Percentiles rank a stretch among this genome's conserved stretches.
Conservation (phyloP, 2,888 invertebrate genomes). For the Trachelus iudaicus region DNA sequence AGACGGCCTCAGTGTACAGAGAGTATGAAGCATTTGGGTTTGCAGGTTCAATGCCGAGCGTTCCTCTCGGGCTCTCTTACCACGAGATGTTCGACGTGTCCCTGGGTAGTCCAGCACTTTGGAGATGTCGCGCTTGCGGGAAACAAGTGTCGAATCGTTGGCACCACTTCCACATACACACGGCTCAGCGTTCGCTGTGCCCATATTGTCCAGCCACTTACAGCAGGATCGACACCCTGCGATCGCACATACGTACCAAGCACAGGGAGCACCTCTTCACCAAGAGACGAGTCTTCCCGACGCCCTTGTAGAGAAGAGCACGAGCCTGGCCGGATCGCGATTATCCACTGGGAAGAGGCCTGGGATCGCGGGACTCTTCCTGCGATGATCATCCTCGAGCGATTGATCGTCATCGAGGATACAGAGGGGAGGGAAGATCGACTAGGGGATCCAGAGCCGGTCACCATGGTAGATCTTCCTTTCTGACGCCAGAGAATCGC, state of each 20-base stretch:
- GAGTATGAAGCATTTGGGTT: slow-evolving; percentile 57
- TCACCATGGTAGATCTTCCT: neutral
- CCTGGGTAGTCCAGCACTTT: slow-evolving; percentile 77
- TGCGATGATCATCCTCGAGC: neutral
- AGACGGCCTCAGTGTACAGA: slow-evolving; percentile 11
- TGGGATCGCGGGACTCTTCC: slow-evolving; percentile 32
- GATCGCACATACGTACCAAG: slow-evolving; percentile 83
- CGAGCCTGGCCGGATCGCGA: slow-evolving; percentile 20
- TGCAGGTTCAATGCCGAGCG: slow-evolving; percentile 61
- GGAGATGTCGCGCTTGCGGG: slow-evolving; percentile 85
- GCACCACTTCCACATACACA: slow-evolving; percentile 90
- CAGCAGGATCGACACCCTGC: slow-evolving; percentile 88
- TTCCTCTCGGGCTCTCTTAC: slow-evolving; percentile 73
- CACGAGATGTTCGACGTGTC: slow-evolving; percentile 86
- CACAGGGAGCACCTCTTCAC: slow-evolving; percentile 70
- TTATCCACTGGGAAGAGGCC: slow-evolving; percentile 53
- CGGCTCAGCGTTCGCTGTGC: slow-evolving; percentile 82
- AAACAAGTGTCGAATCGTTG: slow-evolving; percentile 89
- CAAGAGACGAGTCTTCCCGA: slow-evolving; percentile 35
- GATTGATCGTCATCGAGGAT: neutral
- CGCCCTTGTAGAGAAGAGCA: slow-evolving; percentile 48
- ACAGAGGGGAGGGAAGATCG: neutral
- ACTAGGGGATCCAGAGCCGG: neutral
- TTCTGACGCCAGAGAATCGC: neutral
- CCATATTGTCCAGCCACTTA: slow-evolving; percentile 88